phyloP scores from a whole-genome alignment of 2,888 invertebrate genomes.

The Catotricha subobsoleta region DNA sequence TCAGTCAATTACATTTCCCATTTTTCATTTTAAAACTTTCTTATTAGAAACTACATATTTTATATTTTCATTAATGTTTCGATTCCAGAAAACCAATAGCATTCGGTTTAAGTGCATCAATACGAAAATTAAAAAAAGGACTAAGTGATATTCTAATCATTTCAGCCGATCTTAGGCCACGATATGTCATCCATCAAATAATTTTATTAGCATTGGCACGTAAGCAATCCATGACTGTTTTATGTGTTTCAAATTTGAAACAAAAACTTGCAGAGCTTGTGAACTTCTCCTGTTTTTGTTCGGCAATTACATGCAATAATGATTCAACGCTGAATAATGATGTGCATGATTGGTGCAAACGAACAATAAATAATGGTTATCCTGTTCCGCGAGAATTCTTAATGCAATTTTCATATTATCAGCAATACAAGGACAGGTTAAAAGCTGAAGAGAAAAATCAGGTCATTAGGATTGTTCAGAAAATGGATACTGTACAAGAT shows the following conservation, averaged over 20 bases:
- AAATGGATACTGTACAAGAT: not conserved
- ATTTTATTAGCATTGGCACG: slow-evolving; percentile 1
- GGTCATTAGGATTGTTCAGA: not conserved
- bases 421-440: too few species aligned
- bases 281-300: too few species aligned
- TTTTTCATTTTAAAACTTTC: not conserved
- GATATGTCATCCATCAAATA: slow-evolving; percentile 1
- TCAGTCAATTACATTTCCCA: not conserved
- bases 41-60: not conserved
- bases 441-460: not conserved
- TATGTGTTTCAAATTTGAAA: not conserved
- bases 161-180: slow-evolving; percentile 1
- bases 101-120: not conserved
- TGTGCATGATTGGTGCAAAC: too few species aligned
- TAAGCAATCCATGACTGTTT: not conserved
- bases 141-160: not conserved
- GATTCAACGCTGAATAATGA: too few species aligned
- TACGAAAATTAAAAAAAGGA: not conserved
- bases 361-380: not conserved
- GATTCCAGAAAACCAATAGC: not conserved
- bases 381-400: too few species aligned
- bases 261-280: too few species aligned
- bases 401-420: too few species aligned
- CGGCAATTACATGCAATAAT: too few species aligned
- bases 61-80: not conserved